Base-by-base conservation (phyloP, 1,140 invertebrate genomes). In the Calephelis virginiensis region DNA sequence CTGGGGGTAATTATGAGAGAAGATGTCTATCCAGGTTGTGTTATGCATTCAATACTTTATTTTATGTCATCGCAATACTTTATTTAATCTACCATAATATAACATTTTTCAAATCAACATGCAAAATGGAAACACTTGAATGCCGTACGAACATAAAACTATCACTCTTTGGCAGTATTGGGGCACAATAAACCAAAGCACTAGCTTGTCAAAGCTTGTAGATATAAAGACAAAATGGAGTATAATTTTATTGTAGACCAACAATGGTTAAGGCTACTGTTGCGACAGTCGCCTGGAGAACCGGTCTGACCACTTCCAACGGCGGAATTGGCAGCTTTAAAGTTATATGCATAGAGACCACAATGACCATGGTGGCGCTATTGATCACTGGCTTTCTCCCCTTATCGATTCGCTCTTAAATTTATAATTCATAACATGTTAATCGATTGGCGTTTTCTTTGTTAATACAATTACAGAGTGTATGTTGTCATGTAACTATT, bases 251-350 rank as follows among this genome's bases (percentile, higher is more conserved):
- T 81, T 78, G 76, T 81, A 73, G 73, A 64, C 75, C 77, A 79
- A 79, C 77, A 81, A 83, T 82, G 82, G 79, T 82, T 77, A 78
- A 81, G 75, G 85, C 85, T 89, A 89, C 86, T 83, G 86, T 87
- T 84, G 82, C 82, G 77, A 79, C 74, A 75, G 68, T 61, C 65
- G 69, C 68, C 74, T 63, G 68, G 71, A 63, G 46, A 81, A 86
- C 86, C 82, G 83, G 86, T 89, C 75, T 71, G 64, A 75, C 80
- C 65, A 69, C 82, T 79, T 76, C 74, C 73, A 64, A 72, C 37
- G 10, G 74, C 77, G 79, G 75, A 77, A 80, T 73, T 73, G 71
- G 73, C 81, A 78, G 56, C 68, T 65, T 69, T 72, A 72, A 62
- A 40, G 49, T 48, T 43, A 73, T 70, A 60, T 47, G 43, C 53